Evolutionary conservation across 2,113 vertebrate genomes (phyloP).

Genomic region (Ahaetulla prasina): DNA sequence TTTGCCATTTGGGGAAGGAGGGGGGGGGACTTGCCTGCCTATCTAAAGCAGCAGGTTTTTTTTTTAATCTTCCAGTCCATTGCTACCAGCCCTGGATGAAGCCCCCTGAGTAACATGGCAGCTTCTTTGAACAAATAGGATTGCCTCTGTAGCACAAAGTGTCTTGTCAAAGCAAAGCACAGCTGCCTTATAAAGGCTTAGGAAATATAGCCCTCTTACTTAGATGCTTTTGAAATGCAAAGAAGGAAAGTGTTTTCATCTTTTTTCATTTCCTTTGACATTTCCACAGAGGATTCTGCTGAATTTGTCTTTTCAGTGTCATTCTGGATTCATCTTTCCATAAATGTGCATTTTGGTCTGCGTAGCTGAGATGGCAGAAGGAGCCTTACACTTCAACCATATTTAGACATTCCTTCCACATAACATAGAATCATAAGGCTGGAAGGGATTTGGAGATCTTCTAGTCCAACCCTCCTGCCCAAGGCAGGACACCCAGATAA

Average conservation of each 20-base stretch:
- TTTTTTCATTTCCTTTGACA: not conserved
- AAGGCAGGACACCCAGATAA: not conserved
- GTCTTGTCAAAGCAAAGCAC: not conserved
- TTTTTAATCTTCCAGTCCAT: not conserved
- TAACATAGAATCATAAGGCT: not conserved
- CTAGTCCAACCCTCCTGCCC: not conserved
- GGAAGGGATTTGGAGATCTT: not conserved
- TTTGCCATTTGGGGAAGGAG: not conserved
- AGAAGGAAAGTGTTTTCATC: not conserved
- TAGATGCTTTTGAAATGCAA: slow-evolving; percentile 1
- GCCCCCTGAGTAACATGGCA: not conserved
- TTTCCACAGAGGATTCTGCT: not conserved
- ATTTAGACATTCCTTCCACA: not conserved
- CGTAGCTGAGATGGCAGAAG: not conserved
- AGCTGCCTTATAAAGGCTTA: not conserved
- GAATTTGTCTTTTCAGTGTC: not conserved
- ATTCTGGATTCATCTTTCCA: not conserved
- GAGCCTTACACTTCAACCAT: not conserved
- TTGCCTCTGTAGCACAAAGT: not conserved
- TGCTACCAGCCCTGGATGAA: not conserved
- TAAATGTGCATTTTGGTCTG: not conserved
- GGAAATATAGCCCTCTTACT: not conserved
- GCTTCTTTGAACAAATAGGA: not conserved
- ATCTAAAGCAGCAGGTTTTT: not conserved
- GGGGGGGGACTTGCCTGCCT: not conserved